A percentile compares a stretch with the other conserved stretches of the same genome.
Evolutionary conservation across 2,888 invertebrate species (phyloP).

Genomic region (Nebria salina): DNA sequence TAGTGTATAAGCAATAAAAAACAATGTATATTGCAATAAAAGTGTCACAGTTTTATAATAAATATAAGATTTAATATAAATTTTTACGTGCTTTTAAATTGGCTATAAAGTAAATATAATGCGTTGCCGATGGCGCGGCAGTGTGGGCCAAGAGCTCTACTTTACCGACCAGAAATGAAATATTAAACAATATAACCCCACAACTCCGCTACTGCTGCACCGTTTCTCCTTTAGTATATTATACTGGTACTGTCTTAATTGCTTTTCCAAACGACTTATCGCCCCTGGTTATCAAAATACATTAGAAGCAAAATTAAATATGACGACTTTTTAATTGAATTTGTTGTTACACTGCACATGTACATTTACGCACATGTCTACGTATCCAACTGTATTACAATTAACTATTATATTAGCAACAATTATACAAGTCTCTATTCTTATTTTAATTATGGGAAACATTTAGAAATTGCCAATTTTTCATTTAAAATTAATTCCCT

Average conservation of each 20-base stretch:
- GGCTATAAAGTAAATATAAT: slow-evolving; percentile 46
- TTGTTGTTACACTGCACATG: slow-evolving; percentile 25
- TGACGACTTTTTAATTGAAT: slow-evolving; percentile 45
- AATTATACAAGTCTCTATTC: no score
- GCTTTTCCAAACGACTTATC: slow-evolving; percentile 42
- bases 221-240: background rate
- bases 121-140: slow-evolving; percentile 22
- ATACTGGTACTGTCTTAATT: slow-evolving; percentile 38
- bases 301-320: slow-evolving; percentile 44
- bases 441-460: no score
- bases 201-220: background rate
- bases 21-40: slow-evolving; percentile 46
- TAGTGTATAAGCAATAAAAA: slow-evolving; percentile 13
- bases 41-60: slow-evolving; percentile 46
- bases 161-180: slow-evolving; percentile 46
- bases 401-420: no score
- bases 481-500: no score
- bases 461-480: no score
- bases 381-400: no score
- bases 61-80: slow-evolving; percentile 47
- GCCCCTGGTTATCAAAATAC: slow-evolving; percentile 39
- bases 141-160: slow-evolving; percentile 23
- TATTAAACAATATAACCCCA: slow-evolving; percentile 35
- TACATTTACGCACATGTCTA: no score
- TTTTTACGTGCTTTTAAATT: slow-evolving; percentile 46